Evolutionary conservation across 2,113 vertebrate genomes (phyloP).

Genomic region (Xiphophorus hellerii): DNA sequence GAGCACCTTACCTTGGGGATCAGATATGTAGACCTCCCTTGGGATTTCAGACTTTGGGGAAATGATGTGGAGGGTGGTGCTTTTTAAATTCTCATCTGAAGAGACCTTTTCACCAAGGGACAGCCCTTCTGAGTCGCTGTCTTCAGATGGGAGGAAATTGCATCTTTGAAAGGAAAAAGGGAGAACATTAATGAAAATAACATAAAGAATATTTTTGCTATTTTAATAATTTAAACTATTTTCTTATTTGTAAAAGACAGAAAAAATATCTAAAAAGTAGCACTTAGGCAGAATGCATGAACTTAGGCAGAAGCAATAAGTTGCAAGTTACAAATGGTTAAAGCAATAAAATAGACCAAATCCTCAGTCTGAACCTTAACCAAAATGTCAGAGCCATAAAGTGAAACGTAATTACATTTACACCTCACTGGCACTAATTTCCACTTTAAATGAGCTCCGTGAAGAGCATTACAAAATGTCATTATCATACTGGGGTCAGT

Average conservation of each 20-base stretch:
- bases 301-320: neutral
- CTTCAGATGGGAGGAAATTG: conserved; percentile 51
- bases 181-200: conserved; percentile 8
- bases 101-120: conserved; percentile 53
- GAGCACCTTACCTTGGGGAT: conserved; percentile 71
- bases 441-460: conserved; percentile 31
- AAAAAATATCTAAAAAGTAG: neutral
- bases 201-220: neutral
- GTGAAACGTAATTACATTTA: conserved; percentile 44
- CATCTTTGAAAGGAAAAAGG: conserved; percentile 72
- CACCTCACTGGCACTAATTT: conserved; percentile 31
- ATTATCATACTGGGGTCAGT: conserved; percentile 32
- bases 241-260: neutral
- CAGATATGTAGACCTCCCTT: conserved; percentile 75
- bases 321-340: conserved; percentile 18
- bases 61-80: conserved; percentile 83
- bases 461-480: conserved; percentile 14
- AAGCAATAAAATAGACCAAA: conserved; percentile 36
- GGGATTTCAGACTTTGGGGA: conserved; percentile 52
- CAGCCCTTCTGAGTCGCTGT: conserved; percentile 73
- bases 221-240: neutral
- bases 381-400: conserved; percentile 37
- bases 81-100: conserved; percentile 71
- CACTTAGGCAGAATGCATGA: neutral
- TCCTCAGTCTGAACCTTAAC: conserved; percentile 26